Percentiles rank a stretch among this genome's conserved stretches.
These are phyloP conservation scores for Pollachius pollachius DNA, from an alignment of 2,113 vertebrate species.

Conservation along the genomic window DNA sequence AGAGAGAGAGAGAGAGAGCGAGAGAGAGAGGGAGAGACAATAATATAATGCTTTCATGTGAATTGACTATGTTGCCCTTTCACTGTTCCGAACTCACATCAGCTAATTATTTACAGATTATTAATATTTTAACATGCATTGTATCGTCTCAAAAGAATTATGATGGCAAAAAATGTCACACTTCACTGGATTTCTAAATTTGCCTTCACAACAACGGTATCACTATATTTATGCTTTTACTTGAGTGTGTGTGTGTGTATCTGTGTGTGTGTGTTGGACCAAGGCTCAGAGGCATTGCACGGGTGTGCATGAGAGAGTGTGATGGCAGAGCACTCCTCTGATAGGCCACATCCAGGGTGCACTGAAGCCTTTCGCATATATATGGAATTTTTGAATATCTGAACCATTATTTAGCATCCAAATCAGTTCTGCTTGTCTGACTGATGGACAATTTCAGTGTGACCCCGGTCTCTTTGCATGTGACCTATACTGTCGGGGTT, in stretches of 20 bases:
- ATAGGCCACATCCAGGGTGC: constrained; percentile 87
- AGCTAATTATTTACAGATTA: no score
- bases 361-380: constrained; percentile 97
- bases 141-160: no score
- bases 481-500: constrained; percentile 97
- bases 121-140: no score
- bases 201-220: no score
- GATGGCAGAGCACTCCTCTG: constrained; percentile 81
- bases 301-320: constrained; percentile 80
- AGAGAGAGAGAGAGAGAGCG: no score
- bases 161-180: no score
- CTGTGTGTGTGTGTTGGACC: constrained; percentile 66
- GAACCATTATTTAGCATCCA: constrained; percentile 97
- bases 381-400: constrained; percentile 96
- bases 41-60: no score
- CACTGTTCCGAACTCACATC: no score
- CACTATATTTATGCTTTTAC: not conserved
- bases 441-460: constrained; percentile 99
- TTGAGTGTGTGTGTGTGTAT: constrained; percentile 25
- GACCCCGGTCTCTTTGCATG: constrained; percentile 89
- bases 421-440: constrained; percentile 99
- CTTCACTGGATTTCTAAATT: no score
- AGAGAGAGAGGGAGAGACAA: no score
- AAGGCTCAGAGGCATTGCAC: constrained; percentile 77
- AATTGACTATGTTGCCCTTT: no score